A percentile compares a stretch with the other conserved stretches of the same genome.
Conservation (phyloP, 2,797 vertebrate genomes). For the Poeciliopsis infans region DNA sequence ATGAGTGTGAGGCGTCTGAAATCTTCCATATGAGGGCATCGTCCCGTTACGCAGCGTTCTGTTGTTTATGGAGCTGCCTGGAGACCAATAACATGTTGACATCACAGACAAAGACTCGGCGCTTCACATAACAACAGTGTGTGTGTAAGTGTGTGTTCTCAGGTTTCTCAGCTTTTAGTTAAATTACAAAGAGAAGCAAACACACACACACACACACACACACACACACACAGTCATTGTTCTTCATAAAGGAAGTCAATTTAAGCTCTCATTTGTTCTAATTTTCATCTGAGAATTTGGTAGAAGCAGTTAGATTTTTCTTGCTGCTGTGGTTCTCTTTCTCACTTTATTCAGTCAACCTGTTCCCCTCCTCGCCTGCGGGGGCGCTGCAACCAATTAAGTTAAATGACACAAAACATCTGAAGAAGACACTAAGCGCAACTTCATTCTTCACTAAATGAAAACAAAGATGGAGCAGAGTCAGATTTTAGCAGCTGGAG, state of each 20-base stretch:
- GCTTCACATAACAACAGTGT: constrained; percentile 13
- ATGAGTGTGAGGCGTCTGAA: not conserved
- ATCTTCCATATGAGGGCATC: constrained; percentile 26
- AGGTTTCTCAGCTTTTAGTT: constrained; percentile 58
- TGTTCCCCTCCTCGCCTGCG: no score
- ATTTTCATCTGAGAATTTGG: not conserved
- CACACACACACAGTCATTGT: not conserved
- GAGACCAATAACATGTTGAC: constrained; percentile 51
- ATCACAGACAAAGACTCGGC: not conserved
- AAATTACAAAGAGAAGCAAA: constrained; percentile 38
- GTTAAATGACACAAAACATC: no score
- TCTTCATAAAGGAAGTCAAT: not conserved
- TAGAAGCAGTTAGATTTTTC: no score
- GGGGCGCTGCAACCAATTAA: no score
- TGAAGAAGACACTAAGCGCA: no score
- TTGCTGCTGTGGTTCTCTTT: no score
- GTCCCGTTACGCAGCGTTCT: not conserved
- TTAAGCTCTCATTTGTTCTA: not conserved
- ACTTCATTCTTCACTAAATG: no score
- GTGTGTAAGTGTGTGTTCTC: constrained; percentile 18
- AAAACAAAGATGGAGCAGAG: no score
- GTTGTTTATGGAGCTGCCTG: constrained; percentile 49
- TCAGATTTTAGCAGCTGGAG: no score
- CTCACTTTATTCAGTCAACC: no score
- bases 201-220: not conserved